These are phyloP conservation scores for Drosophila neotestacea DNA, from an alignment of 2,888 invertebrate species.

Conservation along the genomic window DNA sequence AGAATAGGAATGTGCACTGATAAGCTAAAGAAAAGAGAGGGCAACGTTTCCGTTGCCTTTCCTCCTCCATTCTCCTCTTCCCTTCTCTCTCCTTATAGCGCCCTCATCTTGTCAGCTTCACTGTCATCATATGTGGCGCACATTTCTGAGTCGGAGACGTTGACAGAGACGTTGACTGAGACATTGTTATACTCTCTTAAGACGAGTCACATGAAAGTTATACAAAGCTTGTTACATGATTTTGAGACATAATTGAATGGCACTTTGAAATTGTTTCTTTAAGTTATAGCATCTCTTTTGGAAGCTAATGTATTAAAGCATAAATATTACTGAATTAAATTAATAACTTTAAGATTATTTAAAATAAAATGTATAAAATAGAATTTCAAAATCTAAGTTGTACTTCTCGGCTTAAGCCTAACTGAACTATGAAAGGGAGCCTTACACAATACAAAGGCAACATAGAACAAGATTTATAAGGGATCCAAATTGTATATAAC, in stretches of 20 bases:
- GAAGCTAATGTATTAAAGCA: too few species aligned
- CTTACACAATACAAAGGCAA: too few species aligned
- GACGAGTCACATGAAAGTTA: constrained; percentile 4
- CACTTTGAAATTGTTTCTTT: neutral
- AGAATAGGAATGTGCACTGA: constrained; percentile 66
- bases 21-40: constrained; percentile 52
- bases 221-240: neutral
- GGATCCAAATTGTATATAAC: too few species aligned
- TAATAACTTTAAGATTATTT: too few species aligned
- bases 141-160: constrained; percentile 12
- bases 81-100: neutral
- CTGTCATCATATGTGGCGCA: constrained; percentile 53
- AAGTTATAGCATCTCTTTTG: too few species aligned
- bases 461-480: too few species aligned
- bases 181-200: constrained; percentile 39
- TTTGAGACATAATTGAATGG: neutral
- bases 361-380: too few species aligned
- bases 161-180: constrained; percentile 41
- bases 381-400: too few species aligned
- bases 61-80: constrained; percentile 13
- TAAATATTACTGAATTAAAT: too few species aligned
- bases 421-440: too few species aligned
- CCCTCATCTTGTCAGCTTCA: constrained; percentile 32
- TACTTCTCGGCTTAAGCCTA: too few species aligned
- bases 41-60: constrained; percentile 27